A percentile compares a stretch with the other conserved stretches of the same genome.
phyloP scores from a whole-genome alignment of 2,888 invertebrate species.

The Cosmia trapezina region DNA sequence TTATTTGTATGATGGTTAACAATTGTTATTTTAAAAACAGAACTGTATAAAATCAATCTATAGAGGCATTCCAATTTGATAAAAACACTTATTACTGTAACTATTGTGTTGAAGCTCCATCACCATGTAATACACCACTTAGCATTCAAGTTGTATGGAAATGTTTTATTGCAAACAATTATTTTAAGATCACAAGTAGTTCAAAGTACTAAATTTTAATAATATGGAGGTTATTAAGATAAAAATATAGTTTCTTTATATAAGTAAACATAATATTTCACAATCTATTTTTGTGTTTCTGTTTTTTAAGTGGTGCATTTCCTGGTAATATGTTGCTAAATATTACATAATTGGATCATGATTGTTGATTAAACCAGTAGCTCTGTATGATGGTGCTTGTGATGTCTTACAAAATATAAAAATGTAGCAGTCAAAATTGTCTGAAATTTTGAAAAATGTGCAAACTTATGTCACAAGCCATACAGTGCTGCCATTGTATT shows the following conservation, averaged over 20 bases:
- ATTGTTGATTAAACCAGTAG: not conserved
- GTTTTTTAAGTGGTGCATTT: not conserved
- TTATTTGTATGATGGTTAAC: slow-evolving; percentile 12
- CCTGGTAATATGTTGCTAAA: not conserved
- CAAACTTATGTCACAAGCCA: too few relatives aligned
- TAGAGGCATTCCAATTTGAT: slow-evolving; percentile 7
- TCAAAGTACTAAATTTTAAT: not conserved
- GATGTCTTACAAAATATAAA: not conserved
- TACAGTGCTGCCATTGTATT: not conserved
- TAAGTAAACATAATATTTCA: not conserved
- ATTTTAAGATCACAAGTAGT: not conserved
- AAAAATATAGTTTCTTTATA: not conserved
- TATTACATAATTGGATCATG: not conserved
- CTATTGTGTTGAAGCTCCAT: not conserved
- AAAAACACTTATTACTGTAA: not conserved
- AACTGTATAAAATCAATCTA: not conserved
- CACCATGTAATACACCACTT: not conserved
- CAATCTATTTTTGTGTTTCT: not conserved
- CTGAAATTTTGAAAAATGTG: not conserved
- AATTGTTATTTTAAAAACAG: not conserved
- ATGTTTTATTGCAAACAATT: slow-evolving; percentile 1
- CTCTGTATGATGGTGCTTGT: not conserved
- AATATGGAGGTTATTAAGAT: not conserved
- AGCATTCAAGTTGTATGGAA: not conserved
- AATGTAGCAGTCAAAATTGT: not conserved